These are phyloP conservation scores for Mesocricetus auratus DNA, from an alignment of 2,113 vertebrate species.

Conservation along the genomic window DNA sequence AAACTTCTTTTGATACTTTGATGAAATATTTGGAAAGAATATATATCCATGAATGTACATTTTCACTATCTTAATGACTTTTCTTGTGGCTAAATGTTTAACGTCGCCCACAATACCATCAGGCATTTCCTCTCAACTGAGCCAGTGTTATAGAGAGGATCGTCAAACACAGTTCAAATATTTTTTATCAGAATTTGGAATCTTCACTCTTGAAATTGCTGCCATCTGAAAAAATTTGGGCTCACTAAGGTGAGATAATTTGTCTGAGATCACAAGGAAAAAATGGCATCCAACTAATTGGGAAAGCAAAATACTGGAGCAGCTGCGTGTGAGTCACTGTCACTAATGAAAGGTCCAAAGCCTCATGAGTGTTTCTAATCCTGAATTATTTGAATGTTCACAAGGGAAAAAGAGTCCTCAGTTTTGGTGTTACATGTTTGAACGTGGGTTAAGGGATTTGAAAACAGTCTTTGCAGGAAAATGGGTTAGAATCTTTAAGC, in stretches of 20 bases:
- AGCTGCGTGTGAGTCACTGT: constrained; percentile 51
- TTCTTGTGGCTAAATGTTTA: neutral
- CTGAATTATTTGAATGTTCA: neutral
- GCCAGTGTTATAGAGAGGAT: constrained; percentile 38
- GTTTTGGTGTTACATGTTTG: neutral
- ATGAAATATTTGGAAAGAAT: neutral
- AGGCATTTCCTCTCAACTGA: neutral
- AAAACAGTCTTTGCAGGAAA: neutral
- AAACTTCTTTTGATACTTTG: neutral
- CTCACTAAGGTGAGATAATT: neutral
- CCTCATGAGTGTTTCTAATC: constrained; percentile 31
- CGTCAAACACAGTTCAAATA: neutral
- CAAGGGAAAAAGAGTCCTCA: neutral
- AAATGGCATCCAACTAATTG: neutral
- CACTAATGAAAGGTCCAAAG: neutral
- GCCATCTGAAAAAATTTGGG: neutral
- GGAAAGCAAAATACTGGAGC: constrained; percentile 41
- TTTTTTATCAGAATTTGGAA: neutral
- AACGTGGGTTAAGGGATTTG: neutral
- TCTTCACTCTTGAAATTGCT: constrained; percentile 36
- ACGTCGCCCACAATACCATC: neutral
- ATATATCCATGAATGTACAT: neutral
- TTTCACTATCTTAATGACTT: neutral
- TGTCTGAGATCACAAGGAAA: neutral
- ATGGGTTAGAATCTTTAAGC: constrained; percentile 41